A percentile compares a stretch with the other conserved stretches of the same genome.
Conservation (phyloP, 2,113 vertebrate species). For the Semnopithecus entellus region DNA sequence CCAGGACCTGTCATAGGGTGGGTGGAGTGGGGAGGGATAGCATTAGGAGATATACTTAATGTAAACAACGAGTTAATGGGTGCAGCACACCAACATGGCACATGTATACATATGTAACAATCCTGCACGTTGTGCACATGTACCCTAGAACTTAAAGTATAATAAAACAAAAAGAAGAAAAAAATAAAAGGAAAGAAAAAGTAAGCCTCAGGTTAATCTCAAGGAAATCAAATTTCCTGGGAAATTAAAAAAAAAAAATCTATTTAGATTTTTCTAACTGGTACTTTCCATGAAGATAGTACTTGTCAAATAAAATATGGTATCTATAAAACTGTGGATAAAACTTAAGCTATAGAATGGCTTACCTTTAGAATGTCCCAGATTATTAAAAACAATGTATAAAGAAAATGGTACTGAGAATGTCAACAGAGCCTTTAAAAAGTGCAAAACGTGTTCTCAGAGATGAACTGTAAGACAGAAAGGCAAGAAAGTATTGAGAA, state of each 20-base stretch:
- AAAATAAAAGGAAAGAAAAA: no score
- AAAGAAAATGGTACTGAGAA: background rate
- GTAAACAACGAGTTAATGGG: no score
- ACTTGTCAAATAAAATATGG: background rate
- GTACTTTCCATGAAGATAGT: conserved; percentile 10
- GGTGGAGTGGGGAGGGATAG: no score
- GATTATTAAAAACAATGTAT: background rate
- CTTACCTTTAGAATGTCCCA: background rate
- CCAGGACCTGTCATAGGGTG: no score
- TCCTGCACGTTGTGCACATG: no score
- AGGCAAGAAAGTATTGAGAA: background rate
- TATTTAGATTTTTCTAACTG: background rate
- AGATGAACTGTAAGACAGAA: background rate
- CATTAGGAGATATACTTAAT: no score
- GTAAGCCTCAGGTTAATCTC: background rate
- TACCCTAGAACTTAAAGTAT: no score
- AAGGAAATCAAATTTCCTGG: background rate
- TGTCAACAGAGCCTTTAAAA: background rate
- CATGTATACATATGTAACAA: no score
- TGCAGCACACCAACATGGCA: no score
- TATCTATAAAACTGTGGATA: background rate
- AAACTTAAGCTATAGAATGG: background rate
- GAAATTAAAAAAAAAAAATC: background rate
- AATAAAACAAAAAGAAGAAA: no score
- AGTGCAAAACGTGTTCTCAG: background rate